phyloP scores from a whole-genome alignment of 1,140 invertebrate species.

The Nasonia longicornis region DNA sequence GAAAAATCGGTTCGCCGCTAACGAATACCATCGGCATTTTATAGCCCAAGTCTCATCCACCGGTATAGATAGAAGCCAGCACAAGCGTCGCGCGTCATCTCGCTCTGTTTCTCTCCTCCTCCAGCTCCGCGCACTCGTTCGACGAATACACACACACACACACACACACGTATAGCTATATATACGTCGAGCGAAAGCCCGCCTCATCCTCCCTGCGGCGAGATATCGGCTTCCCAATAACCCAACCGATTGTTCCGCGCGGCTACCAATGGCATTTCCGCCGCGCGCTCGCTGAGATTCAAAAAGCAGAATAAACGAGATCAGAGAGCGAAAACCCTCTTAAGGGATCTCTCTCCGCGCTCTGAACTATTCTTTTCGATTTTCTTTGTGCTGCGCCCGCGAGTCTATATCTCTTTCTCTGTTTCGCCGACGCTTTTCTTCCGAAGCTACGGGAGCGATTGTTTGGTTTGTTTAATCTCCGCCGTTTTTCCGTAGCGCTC shows the following conservation, averaged over 20 bases:
- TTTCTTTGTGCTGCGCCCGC: slow-evolving; percentile 54
- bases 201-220: slow-evolving; percentile 60
- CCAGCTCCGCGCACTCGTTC: not conserved
- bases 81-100: slow-evolving; percentile 36
- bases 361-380: slow-evolving; percentile 28
- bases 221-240: slow-evolving; percentile 70
- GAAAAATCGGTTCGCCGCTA: not conserved
- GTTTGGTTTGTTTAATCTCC: slow-evolving; percentile 32
- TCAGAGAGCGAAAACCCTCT: slow-evolving; percentile 31
- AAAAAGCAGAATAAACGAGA: slow-evolving; percentile 43
- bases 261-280: slow-evolving; percentile 55
- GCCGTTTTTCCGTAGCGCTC: slow-evolving; percentile 20
- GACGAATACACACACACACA: not conserved
- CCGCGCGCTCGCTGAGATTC: slow-evolving; percentile 25
- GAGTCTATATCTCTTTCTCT: slow-evolving; percentile 48
- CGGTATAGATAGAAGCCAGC: not conserved
- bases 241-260: slow-evolving; percentile 60
- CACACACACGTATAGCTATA: slow-evolving; percentile 34
- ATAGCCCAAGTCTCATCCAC: slow-evolving; percentile 23
- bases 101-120: slow-evolving; percentile 33
- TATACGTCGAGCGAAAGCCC: not conserved
- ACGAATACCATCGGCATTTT: slow-evolving; percentile 46
- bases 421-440: slow-evolving; percentile 5
- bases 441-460: slow-evolving; percentile 22
- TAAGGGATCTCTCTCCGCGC: slow-evolving; percentile 17